phyloP scores from a whole-genome alignment of 2,888 invertebrate species.

The Tachina grossa region DNA sequence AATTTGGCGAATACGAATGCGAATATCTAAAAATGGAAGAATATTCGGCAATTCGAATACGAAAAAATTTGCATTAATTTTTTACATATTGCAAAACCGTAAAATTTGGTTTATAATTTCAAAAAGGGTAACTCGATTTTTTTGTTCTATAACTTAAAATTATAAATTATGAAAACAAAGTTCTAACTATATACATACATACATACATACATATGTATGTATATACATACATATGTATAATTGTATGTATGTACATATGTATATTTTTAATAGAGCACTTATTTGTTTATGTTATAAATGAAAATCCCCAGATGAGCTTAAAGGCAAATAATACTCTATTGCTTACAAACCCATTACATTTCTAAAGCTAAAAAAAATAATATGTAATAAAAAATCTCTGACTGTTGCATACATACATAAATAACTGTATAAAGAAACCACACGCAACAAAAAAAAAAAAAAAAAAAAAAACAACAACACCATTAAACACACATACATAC shows the following conservation, averaged over 20 bases:
- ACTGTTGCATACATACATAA: not conserved
- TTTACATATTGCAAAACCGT: not conserved
- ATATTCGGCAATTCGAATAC: too few relatives aligned
- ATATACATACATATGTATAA: not conserved
- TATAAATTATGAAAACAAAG: not conserved
- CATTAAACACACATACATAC: not conserved
- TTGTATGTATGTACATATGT: not conserved
- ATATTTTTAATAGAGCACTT: slow-evolving; percentile 12
- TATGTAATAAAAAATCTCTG: not conserved
- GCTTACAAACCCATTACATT: not conserved
- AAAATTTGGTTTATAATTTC: not conserved
- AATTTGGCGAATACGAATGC: too few relatives aligned
- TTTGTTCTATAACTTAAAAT: not conserved
- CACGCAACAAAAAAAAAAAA: not conserved
- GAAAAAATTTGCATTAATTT: slow-evolving; percentile 10
- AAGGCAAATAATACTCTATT: slow-evolving; percentile 25
- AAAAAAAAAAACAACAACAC: too few relatives aligned
- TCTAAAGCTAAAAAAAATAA: not conserved
- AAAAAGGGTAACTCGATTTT: not conserved
- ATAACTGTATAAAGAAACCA: slow-evolving; percentile 27
- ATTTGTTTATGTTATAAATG: slow-evolving; percentile 35
- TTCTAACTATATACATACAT: not conserved
- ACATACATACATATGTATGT: not conserved
- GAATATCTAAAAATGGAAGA: too few relatives aligned
- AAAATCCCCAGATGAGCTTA: slow-evolving; percentile 40